Evolutionary conservation across 2,113 vertebrate genomes (phyloP).

Genomic region (Numida meleagris): DNA sequence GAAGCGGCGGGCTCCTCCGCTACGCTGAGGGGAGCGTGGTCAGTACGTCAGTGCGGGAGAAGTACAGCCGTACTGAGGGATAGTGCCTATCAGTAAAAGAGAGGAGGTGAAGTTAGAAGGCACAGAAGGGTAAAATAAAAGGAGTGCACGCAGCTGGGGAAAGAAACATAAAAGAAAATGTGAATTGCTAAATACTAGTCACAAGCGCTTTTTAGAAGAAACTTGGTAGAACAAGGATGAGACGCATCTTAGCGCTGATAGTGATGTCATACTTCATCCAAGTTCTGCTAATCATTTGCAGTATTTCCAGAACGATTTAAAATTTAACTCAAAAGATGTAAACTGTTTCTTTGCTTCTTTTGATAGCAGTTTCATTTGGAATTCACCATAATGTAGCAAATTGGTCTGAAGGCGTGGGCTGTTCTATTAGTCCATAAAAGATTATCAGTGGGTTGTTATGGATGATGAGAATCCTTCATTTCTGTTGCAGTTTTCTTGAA

Average conservation of each 20-base stretch:
- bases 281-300: no score
- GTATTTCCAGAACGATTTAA: no score
- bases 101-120: not conserved
- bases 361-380: no score
- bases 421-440: not conserved
- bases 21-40: no score
- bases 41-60: no score
- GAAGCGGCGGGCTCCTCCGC: not conserved
- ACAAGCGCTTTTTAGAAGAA: not conserved
- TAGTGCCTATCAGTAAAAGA: not conserved
- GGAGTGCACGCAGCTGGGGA: fast-evolving
- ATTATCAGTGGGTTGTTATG: not conserved
- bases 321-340: no score
- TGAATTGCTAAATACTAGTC: not conserved
- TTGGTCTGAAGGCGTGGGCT: no score
- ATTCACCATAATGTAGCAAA: no score
- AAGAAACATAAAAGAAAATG: not conserved
- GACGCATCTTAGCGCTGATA: not conserved
- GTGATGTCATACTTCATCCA: no score
- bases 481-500: not conserved
- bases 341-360: no score
- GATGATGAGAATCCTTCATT: not conserved
- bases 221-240: not conserved
- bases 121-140: not conserved
- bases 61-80: not conserved